Base-by-base conservation (phyloP, 2,113 vertebrate genomes). In the Chlamydotis undulata region DNA sequence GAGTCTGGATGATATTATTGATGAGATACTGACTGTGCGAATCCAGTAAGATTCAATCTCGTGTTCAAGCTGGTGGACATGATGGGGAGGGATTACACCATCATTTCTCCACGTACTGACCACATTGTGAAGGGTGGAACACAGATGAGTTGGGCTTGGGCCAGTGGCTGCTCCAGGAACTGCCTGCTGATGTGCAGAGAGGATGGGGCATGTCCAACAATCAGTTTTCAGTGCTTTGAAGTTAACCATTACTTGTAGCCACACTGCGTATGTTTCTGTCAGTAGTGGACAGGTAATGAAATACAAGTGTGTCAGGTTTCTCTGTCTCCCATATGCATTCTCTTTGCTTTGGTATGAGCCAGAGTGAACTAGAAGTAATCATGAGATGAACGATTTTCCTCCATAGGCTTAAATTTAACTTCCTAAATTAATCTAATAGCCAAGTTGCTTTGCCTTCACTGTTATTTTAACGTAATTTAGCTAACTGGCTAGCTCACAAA, bases 141-240 rank as follows among this genome's bases (percentile, higher is more conserved):
- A 50, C 52, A 93, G 39, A 90, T 56, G 60, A 94, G 68, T 21
- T 94, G 7, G 65, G 24, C 49, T 83, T 61, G 83, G 89, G 69
- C 61, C 69, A 87, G 50, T 75, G 86, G 29, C 49, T 78, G 53
- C 45, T 87, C 80, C 77, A 87, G 64, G 19, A 92, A 53, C 65
- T 92, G 52, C 69, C 35, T 73, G 37, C 69, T 94, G 77, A 89
- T 79, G 80, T 91, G 92, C 69, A 82, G 85, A 93, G 93, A 94
- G 53, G 56, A 94, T 60, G 47, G 53, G 22, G 64, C 73, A 84
- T 82, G 77, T 92, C 85, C 12, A 1, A 84, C 77, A 89, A 73
- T 82, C 76, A 55, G 45, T 41, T 93, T 95, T 90, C 56, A 89
- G 61, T 84, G 56, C 94, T 96, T 94, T 96, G 87, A 94, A 93